phyloP scores from a whole-genome alignment of 2,113 vertebrate species.

The Centropristis striata region DNA sequence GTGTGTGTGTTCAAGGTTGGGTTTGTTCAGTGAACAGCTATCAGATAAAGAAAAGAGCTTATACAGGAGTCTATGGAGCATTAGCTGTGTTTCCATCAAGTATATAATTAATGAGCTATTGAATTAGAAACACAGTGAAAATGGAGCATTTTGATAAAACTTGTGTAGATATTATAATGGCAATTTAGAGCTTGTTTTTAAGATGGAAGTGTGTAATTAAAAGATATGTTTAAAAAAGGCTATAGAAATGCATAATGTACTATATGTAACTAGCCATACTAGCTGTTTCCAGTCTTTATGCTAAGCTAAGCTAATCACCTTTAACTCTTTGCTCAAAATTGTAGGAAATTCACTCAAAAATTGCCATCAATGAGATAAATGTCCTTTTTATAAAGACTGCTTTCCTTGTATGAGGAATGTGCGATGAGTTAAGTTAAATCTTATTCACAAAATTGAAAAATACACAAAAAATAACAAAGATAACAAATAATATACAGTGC shows the following conservation, averaged over 20 bases:
- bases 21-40: constrained; percentile 22
- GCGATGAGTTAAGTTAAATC: too few relatives aligned
- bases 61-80: constrained; percentile 6
- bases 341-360: too few relatives aligned
- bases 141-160: constrained; percentile 1
- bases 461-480: too few relatives aligned
- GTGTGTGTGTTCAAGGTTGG: constrained; percentile 19
- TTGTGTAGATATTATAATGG: neutral
- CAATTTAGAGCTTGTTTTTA: neutral
- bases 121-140: neutral
- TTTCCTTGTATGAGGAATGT: neutral
- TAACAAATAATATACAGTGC: too few relatives aligned
- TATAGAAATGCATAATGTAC: neutral
- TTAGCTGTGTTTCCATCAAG: constrained; percentile 14
- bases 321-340: too few relatives aligned
- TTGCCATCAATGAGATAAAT: neutral
- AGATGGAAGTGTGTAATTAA: neutral
- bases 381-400: neutral
- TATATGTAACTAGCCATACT: neutral
- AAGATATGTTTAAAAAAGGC: neutral
- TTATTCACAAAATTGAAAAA: too few relatives aligned
- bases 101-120: constrained; percentile 22
- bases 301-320: too few relatives aligned
- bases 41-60: constrained; percentile 26
- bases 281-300: neutral